Evolutionary conservation across 2,888 invertebrate species (phyloP).

Genomic region (Trissonchulus latispiculum): DNA sequence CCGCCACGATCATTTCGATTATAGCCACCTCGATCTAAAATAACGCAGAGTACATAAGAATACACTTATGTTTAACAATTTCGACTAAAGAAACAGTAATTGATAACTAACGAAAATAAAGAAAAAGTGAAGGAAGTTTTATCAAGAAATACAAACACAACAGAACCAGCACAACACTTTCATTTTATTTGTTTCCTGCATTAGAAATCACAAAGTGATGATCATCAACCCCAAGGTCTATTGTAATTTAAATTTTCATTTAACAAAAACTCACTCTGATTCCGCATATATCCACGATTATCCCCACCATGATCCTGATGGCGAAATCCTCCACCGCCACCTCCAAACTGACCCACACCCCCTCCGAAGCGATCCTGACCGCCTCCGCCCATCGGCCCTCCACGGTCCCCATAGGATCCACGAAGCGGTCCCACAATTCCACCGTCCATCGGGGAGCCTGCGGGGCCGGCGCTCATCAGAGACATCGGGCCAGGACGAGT

Average conservation of each 20-base stretch:
- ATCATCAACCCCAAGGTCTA: no score
- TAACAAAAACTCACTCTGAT: background rate
- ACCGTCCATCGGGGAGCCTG: constrained; percentile 18
- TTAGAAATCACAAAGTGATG: no score
- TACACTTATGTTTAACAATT: no score
- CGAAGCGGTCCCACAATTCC: constrained; percentile 19
- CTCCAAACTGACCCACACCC: constrained; percentile 3
- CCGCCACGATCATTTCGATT: constrained; percentile 10
- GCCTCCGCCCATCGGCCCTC: constrained; percentile 41
- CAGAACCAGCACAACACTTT: background rate
- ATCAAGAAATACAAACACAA: no score
- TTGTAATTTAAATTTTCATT: background rate
- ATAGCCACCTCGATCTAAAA: constrained; percentile 38
- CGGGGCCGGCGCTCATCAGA: background rate
- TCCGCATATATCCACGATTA: constrained; percentile 17
- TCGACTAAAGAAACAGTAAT: no score
- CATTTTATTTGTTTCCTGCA: no score
- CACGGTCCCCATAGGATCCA: constrained; percentile 30
- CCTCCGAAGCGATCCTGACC: constrained; percentile 17
- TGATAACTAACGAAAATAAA: no score
- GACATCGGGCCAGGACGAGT: background rate
- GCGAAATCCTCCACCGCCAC: constrained; percentile 9
- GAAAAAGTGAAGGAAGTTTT: no score
- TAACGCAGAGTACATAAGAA: no score
- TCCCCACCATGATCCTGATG: constrained; percentile 12